A percentile compares a stretch with the other conserved stretches of the same genome.
Conservation (phyloP, 1,140 invertebrate species). For the Drosophila navojoa region DNA sequence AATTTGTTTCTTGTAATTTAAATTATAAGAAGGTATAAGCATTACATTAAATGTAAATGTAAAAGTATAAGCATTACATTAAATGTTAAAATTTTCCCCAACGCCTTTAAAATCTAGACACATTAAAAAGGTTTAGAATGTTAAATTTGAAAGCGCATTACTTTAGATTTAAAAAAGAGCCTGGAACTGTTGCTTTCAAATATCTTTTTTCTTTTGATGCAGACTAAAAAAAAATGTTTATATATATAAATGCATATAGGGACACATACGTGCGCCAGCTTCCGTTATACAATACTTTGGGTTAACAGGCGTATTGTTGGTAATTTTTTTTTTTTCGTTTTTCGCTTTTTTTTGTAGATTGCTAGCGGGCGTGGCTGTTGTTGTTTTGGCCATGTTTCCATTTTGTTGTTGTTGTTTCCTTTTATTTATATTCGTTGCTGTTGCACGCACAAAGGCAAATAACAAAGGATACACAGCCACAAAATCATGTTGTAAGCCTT, state of each 20-base stretch:
- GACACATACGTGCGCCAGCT: constrained; percentile 15
- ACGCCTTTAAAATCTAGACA: too few species aligned
- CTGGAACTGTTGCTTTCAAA: too few species aligned
- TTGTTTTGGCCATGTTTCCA: constrained; percentile 43
- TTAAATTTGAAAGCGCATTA: too few species aligned
- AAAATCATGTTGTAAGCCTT: constrained; percentile 81
- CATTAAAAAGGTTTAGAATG: too few species aligned
- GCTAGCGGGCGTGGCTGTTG: constrained; percentile 37
- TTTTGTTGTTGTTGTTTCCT: constrained; percentile 34
- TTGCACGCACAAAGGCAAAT: constrained; percentile 41
- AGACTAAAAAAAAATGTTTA: neutral
- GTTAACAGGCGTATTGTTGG: constrained; percentile 41
- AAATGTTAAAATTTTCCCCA: too few species aligned
- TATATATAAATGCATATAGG: neutral
- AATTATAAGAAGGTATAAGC: too few species aligned
- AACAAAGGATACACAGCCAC: constrained; percentile 72
- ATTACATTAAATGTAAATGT: too few species aligned
- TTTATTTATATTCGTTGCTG: constrained; percentile 56
- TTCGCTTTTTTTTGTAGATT: constrained; percentile 41
- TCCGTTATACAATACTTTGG: constrained; percentile 31
- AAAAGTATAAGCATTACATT: too few species aligned
- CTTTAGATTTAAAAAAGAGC: neutral
- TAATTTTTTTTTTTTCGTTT: neutral
- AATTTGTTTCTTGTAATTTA: too few species aligned
- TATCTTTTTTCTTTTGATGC: neutral